Conservation (phyloP, 2,797 vertebrate genomes). For the Lepilemur ruficaudatus region DNA sequence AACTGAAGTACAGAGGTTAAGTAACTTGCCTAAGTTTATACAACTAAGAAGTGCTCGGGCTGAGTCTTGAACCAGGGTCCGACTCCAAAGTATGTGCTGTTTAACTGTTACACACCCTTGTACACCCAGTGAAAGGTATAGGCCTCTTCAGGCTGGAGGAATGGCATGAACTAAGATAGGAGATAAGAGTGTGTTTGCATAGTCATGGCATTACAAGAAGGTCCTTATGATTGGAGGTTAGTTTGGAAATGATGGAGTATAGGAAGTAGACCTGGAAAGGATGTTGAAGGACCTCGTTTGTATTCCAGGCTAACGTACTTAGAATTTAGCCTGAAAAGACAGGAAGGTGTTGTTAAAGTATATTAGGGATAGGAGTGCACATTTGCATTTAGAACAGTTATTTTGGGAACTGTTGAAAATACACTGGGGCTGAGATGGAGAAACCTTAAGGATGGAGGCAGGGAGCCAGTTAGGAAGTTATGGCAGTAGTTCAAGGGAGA, state of each 20-base stretch:
- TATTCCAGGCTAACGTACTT: neutral
- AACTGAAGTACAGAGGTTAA: neutral
- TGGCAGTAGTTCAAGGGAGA: neutral
- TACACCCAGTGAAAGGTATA: neutral
- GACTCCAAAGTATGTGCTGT: neutral
- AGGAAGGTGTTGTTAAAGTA: slow-evolving; percentile 11
- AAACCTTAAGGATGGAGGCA: slow-evolving; percentile 24
- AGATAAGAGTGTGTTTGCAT: neutral
- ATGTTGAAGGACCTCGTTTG: slow-evolving; percentile 45
- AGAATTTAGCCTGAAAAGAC: slow-evolving; percentile 38
- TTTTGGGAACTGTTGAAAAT: slow-evolving; percentile 65
- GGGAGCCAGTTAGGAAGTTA: slow-evolving; percentile 8
- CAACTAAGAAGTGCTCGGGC: neutral
- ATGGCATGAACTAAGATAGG: neutral
- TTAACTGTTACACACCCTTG: neutral
- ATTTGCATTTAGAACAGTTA: slow-evolving; percentile 70
- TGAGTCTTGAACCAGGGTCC: neutral
- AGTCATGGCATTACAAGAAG: neutral
- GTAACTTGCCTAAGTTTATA: neutral
- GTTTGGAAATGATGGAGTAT: slow-evolving; percentile 8
- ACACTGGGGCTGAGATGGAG: neutral
- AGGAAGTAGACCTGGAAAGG: neutral
- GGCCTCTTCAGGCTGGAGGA: neutral
- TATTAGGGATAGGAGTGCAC: slow-evolving; percentile 35
- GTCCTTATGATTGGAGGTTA: neutral